These are phyloP conservation scores for Silurus aristotelis DNA, from an alignment of 2,797 vertebrate genomes.

Conservation along the genomic window DNA sequence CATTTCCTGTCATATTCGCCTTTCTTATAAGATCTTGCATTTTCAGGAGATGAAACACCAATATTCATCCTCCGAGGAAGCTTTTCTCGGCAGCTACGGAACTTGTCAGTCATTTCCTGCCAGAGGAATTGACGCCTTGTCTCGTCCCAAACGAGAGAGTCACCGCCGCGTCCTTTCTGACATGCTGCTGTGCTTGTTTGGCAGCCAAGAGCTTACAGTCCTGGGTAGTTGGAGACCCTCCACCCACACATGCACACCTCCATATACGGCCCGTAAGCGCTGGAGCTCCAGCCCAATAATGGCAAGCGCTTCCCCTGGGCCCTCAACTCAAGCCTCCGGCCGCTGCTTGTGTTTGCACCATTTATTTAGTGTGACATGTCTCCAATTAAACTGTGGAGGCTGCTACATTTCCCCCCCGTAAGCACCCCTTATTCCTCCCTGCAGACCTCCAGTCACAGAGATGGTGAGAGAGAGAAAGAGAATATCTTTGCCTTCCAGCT, in stretches of 20 bases:
- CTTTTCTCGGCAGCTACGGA: conserved; percentile 18
- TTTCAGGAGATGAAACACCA: conserved; percentile 4
- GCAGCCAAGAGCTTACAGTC: conserved; percentile 57
- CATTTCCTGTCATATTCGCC: background rate
- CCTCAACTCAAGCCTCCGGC: conserved; percentile 78
- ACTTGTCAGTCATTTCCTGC: conserved; percentile 13
- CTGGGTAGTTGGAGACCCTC: conserved; percentile 62
- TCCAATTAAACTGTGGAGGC: conserved; percentile 84
- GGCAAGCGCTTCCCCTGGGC: conserved; percentile 75
- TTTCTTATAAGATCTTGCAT: background rate
- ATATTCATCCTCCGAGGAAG: background rate
- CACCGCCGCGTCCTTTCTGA: conserved; percentile 58
- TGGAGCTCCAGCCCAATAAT: conserved; percentile 80
- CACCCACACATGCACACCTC: conserved; percentile 65
- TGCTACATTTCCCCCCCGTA: conserved; percentile 79
- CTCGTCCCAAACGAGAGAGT: conserved; percentile 1
- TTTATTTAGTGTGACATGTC: conserved; percentile 86
- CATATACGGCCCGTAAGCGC: conserved; percentile 73
- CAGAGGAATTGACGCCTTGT: conserved; percentile 3
- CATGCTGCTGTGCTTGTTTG: conserved; percentile 62
- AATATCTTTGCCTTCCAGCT: conserved; percentile 79
- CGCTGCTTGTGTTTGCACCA: conserved; percentile 82
- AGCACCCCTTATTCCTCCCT: conserved; percentile 82
- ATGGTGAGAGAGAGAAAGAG: conserved; percentile 62
- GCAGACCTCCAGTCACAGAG: conserved; percentile 79